Conservation (phyloP, 30 jellyfish, hydroid and myxozoan genomes). For the Aurelia aurita complex sp. Pacific region DNA sequence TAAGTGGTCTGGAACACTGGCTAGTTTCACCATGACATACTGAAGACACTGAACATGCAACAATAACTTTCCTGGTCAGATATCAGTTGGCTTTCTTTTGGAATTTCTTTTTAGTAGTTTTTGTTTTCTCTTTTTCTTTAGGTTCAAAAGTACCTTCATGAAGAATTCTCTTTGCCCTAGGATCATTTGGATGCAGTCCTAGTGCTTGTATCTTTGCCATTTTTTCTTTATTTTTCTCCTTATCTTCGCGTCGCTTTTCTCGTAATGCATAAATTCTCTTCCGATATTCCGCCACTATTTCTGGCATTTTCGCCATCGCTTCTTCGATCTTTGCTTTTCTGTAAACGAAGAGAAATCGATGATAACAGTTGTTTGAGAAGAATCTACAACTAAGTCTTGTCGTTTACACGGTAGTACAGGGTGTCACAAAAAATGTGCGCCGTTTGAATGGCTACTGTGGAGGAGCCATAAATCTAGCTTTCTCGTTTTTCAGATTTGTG, state of each 20-base stretch:
- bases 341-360: neutral
- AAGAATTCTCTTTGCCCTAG: conserved; percentile 74
- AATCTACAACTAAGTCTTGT: too few species aligned
- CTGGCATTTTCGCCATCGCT: conserved; percentile 90
- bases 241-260: conserved; percentile 39
- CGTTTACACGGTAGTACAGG: too few species aligned
- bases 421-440: too few species aligned
- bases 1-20: too few species aligned
- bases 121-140: conserved; percentile 22
- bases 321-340: conserved; percentile 79
- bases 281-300: conserved; percentile 76
- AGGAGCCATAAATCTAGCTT: too few species aligned
- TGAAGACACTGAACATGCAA: too few species aligned
- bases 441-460: too few species aligned
- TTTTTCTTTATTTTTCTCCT: conserved; percentile 57
- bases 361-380: neutral
- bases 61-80: neutral
- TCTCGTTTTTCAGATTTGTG: too few species aligned
- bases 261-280: conserved; percentile 57
- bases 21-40: too few species aligned
- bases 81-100: conserved; percentile 17
- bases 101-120: conserved; percentile 32
- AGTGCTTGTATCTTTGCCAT: conserved; percentile 55
- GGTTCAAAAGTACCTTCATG: conserved; percentile 52
- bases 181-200: conserved; percentile 94